Evolutionary conservation across 2,888 invertebrate species (phyloP), one percentile per base, ranked within the genome.

Genomic region (Stictocephala bisonia): DNA sequence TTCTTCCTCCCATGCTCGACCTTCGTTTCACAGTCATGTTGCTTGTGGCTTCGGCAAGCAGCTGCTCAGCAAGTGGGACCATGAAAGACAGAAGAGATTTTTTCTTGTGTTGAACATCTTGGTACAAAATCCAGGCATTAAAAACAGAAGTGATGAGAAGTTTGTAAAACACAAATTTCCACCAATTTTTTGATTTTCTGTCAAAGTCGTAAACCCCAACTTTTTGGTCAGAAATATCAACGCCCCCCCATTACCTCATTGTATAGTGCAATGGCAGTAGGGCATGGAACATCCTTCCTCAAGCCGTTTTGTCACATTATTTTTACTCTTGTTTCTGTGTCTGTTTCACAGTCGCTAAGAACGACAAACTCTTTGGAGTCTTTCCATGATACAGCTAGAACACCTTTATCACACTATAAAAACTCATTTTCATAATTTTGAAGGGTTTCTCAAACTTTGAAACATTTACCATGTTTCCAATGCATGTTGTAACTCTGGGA

Each of bases 331-430:
- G 44, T 44, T 44, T 44, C 2, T 44, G 7, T 44, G 7, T n/a
- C n/a, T n/a, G n/a, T n/a, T n/a, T n/a, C n/a, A n/a, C 18, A n/a
- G 3, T 44, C 81, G 58, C 80, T 81, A 13, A 80, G 67, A 22
- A 79, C 71, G 15, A 81, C 18, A 67, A 81, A 78, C 48, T 81
- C 79, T 75, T 81, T 81, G 26, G 79, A 80, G 68, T 81, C 80
- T 71, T 77, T 44, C 44, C 44, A 44, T 53, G 6, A 3, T 3
- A 77, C 73, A 64, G 78, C 78, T 35, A 78, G 13, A 24, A 76
- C 68, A 69, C 79, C 78, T 51, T 75, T 64, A 58, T 75, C 66
- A 66, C 70, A 77, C 48, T 72, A 75, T 29, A 73, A 51, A 75
- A 78, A 78, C 29, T 77, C 70, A 69, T 40, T 60, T 72, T 79